Percentiles rank a stretch among this genome's conserved stretches.
Evolutionary conservation across 2,113 vertebrate species (phyloP).

Genomic region (Muntiacus muntjak): DNA sequence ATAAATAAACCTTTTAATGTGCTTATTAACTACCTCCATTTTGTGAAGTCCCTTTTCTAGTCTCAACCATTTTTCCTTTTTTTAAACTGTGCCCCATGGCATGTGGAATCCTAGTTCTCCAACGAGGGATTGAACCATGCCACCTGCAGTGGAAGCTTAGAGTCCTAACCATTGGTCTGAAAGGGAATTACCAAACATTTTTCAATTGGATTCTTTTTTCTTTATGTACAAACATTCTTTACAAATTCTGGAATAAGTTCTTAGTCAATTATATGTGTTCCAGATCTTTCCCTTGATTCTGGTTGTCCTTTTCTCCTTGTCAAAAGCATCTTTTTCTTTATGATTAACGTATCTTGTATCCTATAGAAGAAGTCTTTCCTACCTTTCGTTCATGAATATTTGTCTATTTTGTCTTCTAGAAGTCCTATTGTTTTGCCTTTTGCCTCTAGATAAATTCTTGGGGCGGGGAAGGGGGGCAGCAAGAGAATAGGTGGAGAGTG

Average conservation of each 20-base stretch:
- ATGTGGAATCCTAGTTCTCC: background rate
- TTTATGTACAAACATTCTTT: background rate
- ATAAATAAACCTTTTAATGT: background rate
- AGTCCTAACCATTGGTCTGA: background rate
- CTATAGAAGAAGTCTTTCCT: background rate
- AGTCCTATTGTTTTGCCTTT: background rate
- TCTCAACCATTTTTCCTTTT: background rate
- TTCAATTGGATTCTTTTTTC: background rate
- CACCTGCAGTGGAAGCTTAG: background rate
- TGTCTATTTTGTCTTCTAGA: background rate
- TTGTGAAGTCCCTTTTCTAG: background rate
- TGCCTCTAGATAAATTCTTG: background rate
- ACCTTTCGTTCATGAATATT: background rate
- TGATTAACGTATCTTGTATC: background rate
- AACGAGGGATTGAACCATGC: background rate
- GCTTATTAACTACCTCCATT: background rate
- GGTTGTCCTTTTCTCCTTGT: background rate
- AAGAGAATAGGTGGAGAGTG: background rate
- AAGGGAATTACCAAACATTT: background rate
- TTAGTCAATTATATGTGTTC: background rate
- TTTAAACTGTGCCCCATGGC: background rate
- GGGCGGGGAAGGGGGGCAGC: rapidly evolving
- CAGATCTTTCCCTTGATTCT: background rate
- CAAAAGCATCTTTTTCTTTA: background rate
- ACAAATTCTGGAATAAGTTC: background rate